Evolutionary conservation across 2,888 invertebrate species (phyloP).

Genomic region (Sphaerophoria taeniata): DNA sequence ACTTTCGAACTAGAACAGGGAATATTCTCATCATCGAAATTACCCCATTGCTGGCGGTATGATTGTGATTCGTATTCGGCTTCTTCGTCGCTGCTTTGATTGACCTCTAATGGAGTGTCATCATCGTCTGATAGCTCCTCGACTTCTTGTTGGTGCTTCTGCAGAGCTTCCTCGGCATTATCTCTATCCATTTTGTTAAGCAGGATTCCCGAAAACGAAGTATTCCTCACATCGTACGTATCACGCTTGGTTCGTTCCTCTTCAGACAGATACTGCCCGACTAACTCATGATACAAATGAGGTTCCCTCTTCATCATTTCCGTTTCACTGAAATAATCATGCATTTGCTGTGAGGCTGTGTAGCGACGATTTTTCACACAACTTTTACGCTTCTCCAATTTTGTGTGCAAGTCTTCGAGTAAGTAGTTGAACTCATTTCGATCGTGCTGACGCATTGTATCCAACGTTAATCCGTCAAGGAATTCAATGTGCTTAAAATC

Average conservation of each 20-base stretch:
- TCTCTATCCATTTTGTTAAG: slow-evolving; percentile 92
- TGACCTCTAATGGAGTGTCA: slow-evolving; percentile 75
- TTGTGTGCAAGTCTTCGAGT: slow-evolving; percentile 85
- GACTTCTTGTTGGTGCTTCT: slow-evolving; percentile 75
- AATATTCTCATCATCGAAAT: slow-evolving; percentile 83
- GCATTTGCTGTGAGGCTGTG: slow-evolving; percentile 88
- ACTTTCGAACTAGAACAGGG: slow-evolving; percentile 77
- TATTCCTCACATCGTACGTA: slow-evolving; percentile 84
- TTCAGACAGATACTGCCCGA: slow-evolving; percentile 92
- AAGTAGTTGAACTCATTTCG: slow-evolving; percentile 86
- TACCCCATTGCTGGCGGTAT: slow-evolving; percentile 84
- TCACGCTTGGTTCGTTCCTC: slow-evolving; percentile 88
- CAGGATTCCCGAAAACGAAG: slow-evolving; percentile 89
- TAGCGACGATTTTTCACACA: slow-evolving; percentile 91
- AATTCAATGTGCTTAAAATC: slow-evolving; percentile 87
- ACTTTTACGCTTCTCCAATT: slow-evolving; percentile 84
- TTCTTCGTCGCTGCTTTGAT: slow-evolving; percentile 68
- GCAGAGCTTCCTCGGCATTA: slow-evolving; percentile 85
- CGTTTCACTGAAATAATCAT: slow-evolving; percentile 92
- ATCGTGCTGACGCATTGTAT: slow-evolving; percentile 77
- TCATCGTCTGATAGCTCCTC: slow-evolving; percentile 79
- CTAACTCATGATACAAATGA: slow-evolving; percentile 93
- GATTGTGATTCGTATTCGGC: slow-evolving; percentile 79
- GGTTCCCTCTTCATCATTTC: slow-evolving; percentile 98
- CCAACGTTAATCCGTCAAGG: slow-evolving; percentile 84